Evolutionary conservation across 2,113 vertebrate species (phyloP).

Genomic region (Oreochromis spilurus): DNA sequence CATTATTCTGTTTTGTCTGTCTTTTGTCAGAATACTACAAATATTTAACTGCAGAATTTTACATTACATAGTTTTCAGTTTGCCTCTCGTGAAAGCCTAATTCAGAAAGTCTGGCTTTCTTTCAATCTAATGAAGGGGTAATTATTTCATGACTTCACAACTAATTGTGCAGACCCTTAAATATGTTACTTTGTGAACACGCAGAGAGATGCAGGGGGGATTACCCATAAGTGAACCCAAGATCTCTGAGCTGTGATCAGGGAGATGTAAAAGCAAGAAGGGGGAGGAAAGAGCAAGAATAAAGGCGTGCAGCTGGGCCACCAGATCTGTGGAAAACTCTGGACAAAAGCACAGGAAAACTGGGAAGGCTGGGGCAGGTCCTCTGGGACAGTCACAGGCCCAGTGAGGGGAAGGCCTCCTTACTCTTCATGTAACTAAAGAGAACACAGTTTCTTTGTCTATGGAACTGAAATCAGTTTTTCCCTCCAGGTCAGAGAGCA

Average conservation of each 20-base stretch:
- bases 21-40: neutral
- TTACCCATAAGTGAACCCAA: neutral
- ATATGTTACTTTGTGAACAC: neutral
- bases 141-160: neutral
- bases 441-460: conserved; percentile 43
- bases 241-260: neutral
- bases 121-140: neutral
- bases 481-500: conserved; percentile 1
- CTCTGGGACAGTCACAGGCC: conserved; percentile 39
- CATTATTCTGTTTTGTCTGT: neutral
- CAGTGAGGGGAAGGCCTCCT: conserved; percentile 27
- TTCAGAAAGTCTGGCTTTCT: neutral
- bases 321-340: conserved; percentile 55
- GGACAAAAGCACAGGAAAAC: conserved; percentile 63
- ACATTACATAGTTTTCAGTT: neutral
- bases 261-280: conserved; percentile 10
- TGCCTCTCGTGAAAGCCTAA: accelerated
- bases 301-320: conserved; percentile 39
- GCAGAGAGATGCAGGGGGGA: neutral
- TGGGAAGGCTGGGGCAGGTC: conserved; percentile 50
- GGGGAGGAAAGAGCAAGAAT: conserved; percentile 32
- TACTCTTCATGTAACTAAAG: conserved; percentile 28
- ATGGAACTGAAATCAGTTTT: conserved; percentile 31
- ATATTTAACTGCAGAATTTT: neutral
- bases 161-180: neutral